Conservation (phyloP, 2,113 vertebrate genomes). For the Cyprinus carpio region DNA sequence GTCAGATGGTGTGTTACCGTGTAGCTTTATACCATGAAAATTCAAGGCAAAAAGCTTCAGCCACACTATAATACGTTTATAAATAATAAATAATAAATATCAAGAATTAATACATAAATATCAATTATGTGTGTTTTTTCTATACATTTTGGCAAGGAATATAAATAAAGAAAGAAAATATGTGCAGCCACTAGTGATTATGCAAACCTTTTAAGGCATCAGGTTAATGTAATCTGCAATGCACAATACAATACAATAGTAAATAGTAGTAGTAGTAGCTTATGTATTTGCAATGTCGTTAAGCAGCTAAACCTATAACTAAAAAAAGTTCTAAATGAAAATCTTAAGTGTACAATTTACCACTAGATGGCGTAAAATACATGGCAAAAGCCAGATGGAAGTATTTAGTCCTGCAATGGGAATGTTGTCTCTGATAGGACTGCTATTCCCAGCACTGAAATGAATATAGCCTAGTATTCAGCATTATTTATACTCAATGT, state of each 20-base stretch:
- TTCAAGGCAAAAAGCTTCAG: too few relatives aligned
- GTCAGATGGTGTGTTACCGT: not conserved
- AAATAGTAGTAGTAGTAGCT: not conserved
- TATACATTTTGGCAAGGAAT: too few relatives aligned
- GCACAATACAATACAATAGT: too few relatives aligned
- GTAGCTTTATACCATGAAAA: too few relatives aligned
- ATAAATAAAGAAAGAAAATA: not conserved
- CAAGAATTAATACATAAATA: too few relatives aligned
- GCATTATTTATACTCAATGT: not conserved
- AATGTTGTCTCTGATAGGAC: not conserved
- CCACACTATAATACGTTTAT: not conserved
- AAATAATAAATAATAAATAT: too few relatives aligned
- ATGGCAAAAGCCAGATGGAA: not conserved
- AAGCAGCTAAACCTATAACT: too few relatives aligned
- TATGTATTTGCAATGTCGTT: too few relatives aligned
- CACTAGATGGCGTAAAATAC: conserved; percentile 9
- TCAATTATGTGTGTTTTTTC: not conserved
- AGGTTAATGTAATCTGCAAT: too few relatives aligned
- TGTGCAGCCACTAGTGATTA: too few relatives aligned
- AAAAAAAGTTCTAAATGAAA: not conserved
- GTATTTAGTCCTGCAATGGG: not conserved
- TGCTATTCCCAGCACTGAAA: not conserved
- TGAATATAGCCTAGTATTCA: not conserved
- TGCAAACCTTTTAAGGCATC: not conserved
- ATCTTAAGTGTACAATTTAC: not conserved